Conservation (phyloP, 2,888 invertebrate species). For the Lasioglossum calceatum region DNA sequence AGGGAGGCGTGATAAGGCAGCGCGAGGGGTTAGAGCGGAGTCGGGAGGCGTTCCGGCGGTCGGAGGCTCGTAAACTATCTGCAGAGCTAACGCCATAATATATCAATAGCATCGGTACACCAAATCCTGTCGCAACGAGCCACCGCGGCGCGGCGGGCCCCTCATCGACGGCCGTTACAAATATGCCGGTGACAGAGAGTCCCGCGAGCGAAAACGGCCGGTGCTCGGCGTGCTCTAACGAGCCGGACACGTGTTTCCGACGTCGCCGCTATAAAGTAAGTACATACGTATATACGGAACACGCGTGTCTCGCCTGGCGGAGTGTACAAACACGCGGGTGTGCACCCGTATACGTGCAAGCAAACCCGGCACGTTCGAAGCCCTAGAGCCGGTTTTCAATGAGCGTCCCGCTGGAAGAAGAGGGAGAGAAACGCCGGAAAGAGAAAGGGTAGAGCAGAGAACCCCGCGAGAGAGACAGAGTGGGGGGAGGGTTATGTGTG, state of each 20-base stretch:
- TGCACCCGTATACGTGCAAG: constrained; percentile 51
- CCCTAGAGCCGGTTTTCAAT: constrained; percentile 76
- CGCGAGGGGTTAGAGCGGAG: background rate
- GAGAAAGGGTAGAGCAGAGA: constrained; percentile 50
- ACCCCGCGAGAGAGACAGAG: constrained; percentile 14
- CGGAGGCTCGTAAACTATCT: background rate
- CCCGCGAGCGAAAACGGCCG: constrained; percentile 23
- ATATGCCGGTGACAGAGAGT: constrained; percentile 55
- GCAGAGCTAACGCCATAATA: constrained; percentile 6
- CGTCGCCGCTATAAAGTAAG: constrained; percentile 74
- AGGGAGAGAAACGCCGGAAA: constrained; percentile 66
- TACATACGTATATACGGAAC: constrained; percentile 42
- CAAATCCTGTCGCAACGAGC: constrained; percentile 17
- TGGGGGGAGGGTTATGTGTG: constrained; percentile 14
- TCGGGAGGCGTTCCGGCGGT: background rate
- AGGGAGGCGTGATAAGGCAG: background rate
- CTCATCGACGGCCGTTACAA: constrained; percentile 52
- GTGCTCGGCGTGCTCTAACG: constrained; percentile 66
- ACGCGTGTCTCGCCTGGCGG: constrained; percentile 43
- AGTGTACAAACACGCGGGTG: constrained; percentile 36
- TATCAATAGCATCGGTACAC: constrained; percentile 6
- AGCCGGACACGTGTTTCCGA: constrained; percentile 78
- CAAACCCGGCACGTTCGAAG: constrained; percentile 62
- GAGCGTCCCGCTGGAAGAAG: constrained; percentile 67
- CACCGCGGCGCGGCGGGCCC: constrained; percentile 7